Evolutionary conservation across 2,888 invertebrate species (phyloP), one percentile per base, ranked within the genome.

Genomic region (Diogma glabrata): DNA sequence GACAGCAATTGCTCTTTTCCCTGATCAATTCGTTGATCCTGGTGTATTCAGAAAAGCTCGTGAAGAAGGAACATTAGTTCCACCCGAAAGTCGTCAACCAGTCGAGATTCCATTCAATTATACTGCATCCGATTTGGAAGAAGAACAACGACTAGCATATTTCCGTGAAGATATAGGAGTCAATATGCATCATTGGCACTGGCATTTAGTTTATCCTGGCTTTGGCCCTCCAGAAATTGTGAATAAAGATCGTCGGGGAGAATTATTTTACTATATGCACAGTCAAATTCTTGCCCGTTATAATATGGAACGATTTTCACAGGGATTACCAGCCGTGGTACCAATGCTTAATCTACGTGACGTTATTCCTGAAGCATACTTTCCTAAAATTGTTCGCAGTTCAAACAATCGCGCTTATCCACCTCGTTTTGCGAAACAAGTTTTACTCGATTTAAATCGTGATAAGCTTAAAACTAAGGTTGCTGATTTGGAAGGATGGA

Each of bases 151-250:
- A 5, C 67, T 87, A 54, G 84, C 87, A 24, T 91, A 90, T 69
- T 90, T 86, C 76, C 78, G 89, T 30, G 90, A 90, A 65, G 90
- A 89, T 66, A 73, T 88, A 54, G 88, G 87, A 57, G 75, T 90
- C 59, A 90, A 90, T 70, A 79, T 87, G 49, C 90, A 90, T 66
- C 90, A 91, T 65, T 91, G 90, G 89, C 89, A 90, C 64, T 90
- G 89, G 90, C 90, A 91, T 67, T 74, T 90, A 57, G 88, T 89
- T 2, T 90, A 89, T 64, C 88, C 89, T 0, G 81, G 79, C 64
- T 78, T 79, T 51, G 78, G 81, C 0, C 61, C 64, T 14, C n/a
- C 33, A 3, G 67, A 71, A 38, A 78, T 86, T 36, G 85, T 88
- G 4, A 74, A 74, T 48, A 87, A 88, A 63, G 79, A 84, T 64